Conservation (phyloP, 30 jellyfish, hydroid and myxozoan species). For the Cassiopea xamachana region DNA sequence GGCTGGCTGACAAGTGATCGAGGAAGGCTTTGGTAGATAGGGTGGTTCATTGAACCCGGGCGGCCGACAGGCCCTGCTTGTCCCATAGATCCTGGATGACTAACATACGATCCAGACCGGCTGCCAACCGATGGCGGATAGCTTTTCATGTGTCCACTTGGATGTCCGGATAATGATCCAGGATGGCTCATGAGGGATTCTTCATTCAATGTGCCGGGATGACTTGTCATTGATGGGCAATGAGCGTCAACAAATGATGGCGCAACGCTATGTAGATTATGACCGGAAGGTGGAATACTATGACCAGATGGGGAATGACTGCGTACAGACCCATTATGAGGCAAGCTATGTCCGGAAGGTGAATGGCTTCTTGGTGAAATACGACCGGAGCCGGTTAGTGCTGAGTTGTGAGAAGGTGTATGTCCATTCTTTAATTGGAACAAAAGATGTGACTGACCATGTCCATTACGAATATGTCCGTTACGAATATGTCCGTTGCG, state of each 20-base stretch:
- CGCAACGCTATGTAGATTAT: slow-evolving; percentile 64
- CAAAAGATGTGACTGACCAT: slow-evolving; percentile 44
- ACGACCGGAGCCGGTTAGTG: slow-evolving; percentile 69
- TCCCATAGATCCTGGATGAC: slow-evolving; percentile 51
- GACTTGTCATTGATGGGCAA: slow-evolving; percentile 68
- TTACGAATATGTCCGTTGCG: slow-evolving; percentile 30
- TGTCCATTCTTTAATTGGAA: slow-evolving; percentile 59
- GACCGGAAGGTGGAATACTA: slow-evolving; percentile 68
- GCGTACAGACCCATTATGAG: slow-evolving; percentile 63
- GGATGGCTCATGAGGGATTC: slow-evolving; percentile 70
- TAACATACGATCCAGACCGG: slow-evolving; percentile 44
- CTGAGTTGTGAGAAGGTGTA: slow-evolving; percentile 39
- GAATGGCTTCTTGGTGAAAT: slow-evolving; percentile 71
- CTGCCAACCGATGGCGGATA: slow-evolving; percentile 70
- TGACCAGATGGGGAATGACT: slow-evolving; percentile 75
- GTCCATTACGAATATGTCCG: slow-evolving; percentile 69
- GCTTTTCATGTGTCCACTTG: slow-evolving; percentile 18
- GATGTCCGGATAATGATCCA: slow-evolving; percentile 52
- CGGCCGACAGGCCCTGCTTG: slow-evolving; percentile 41
- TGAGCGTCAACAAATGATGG: slow-evolving; percentile 58
- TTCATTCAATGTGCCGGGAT: slow-evolving; percentile 52
- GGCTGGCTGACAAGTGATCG: slow-evolving; percentile 65
- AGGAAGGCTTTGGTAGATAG: slow-evolving; percentile 63
- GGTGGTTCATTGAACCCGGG: slow-evolving; percentile 57
- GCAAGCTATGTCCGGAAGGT: slow-evolving; percentile 76